Base-by-base conservation (phyloP, 1,140 invertebrate genomes). In the Aphelenchoides avenae region DNA sequence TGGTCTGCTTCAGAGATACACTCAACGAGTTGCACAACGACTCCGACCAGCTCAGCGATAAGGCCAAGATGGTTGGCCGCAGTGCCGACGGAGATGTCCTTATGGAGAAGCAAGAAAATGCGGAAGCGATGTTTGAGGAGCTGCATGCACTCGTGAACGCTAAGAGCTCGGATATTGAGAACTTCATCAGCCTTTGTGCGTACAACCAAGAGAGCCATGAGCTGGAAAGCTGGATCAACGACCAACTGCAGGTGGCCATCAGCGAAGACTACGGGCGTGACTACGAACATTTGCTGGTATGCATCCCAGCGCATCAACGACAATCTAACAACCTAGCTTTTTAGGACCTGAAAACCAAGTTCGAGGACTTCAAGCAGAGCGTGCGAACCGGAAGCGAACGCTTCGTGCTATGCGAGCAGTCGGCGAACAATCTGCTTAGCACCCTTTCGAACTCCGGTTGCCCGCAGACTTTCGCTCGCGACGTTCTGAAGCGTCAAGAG, bases 191-290 rank as follows among this genome's bases (percentile, higher is more conserved):
- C 76, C 73, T 89, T 56, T 91, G 93, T 75, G 90, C 93, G 71
- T 98, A 93, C 77, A 85, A 93, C 73, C 80, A 87, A 0, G 93
- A 97, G 78, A 87, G 86, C 56, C 84, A 86, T 48, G 91, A 96
- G 73, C 82, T 96, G 49, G 89, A 94, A 71, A 84, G 86, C 64
- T 97, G 91, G 91, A 93, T 97, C 30, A 85, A 86, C 58, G 90
- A 95, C 74, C 89, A 96, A 77, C 85, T 90, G 78, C 86, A 87
- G 63, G 85, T 86, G 0, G 91, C 91, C 5, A 85, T 85, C 2
- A 89, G 87, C 31, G 91, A 97, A 75, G 93, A 98, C 77, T 96
- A 91, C 78, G 92, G 92, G 5, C 88, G 90, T 76, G 92, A 97
- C 81, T 57, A 41, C 26, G 31, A 64, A 29, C 26, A 58, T 15